Evolutionary conservation across 2,797 vertebrate species (phyloP), one percentile per base, ranked within the genome.

Genomic region (Nasua narica): DNA sequence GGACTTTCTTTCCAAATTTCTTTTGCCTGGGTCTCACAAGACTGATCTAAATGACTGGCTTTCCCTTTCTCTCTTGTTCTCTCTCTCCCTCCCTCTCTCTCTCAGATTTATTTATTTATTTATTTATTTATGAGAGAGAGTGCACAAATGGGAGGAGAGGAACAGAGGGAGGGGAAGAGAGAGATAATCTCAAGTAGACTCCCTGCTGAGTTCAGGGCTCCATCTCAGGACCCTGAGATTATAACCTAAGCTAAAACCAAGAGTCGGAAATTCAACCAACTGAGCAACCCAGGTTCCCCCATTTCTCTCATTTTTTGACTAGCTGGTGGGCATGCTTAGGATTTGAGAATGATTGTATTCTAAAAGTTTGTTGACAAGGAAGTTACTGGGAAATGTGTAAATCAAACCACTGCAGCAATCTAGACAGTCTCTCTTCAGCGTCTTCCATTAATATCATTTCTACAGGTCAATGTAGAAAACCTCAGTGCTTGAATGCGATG

Each of bases 401-500:
- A 90, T 50, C 81, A 92, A 72, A 19, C 3, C 35, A 62, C 13
- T 76, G 19, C 18, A 81, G 87, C 23, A 87, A 67, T 32, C 23
- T 60, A 91, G 83, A 84, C 23, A 29, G 32, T 92, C 35, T 89
- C 43, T 81, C 78, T 93, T 86, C 54, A 12, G 13, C 37, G 1
- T 43, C 9, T 48, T 16, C 52, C 25, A 97, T 52, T 77, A 96
- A 60, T 14, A 1, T 60, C 88, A 5, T 93, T 79, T 86, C 90
- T 72, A 94, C 70, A 90, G 48, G 83, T 97, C 97, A 94, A 37
- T 70, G 87, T 70, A 90, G 91, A 98, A 95, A 98, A 27, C 9
- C 76, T 27, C 65, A 91, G 5, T 70, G 85, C n/a, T 77, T 98
- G 97, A 98, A 97, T 88, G 90, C 93, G 43, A 91, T 88, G 79